Base-by-base conservation (phyloP, 2,113 vertebrate species). In the Mionectes macconnelli region DNA sequence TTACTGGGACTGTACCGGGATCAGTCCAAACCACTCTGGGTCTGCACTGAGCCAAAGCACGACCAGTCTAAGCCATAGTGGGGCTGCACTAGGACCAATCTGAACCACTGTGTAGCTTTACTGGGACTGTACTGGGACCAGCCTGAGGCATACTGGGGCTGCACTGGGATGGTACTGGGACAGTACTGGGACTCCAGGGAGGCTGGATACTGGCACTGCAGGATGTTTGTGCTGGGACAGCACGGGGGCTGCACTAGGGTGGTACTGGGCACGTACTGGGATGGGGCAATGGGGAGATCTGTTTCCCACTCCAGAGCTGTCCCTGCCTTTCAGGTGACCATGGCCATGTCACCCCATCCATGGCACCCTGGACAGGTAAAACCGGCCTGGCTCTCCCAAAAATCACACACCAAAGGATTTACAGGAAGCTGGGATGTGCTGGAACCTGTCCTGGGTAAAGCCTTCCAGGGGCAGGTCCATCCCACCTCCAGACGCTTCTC, bases 271-370 rank as follows among this genome's bases (percentile, higher is more conserved):
- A 33, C 4, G 1, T 3, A 27, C 12, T 0, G 7, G 24, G 24
- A 9, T 2, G 5, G 8, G 50, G 28, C 39, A 40, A 7, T 2
- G 19, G 11, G 33, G 25, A 13, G 12, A 56, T 44, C 8, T 1
- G 1, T 27, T 12, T 53, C 70, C 27, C 18, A 23, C 14, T 44
- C 37, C 2, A 3, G 31, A 57, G 59, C 44, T 33, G 12, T 19
- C 31, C 44, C 42, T 44, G 30, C 25, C 56, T 63, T 62, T 56
- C 49, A 56, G 63, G 17, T 35, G n/a, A 14, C 16, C 19, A 21
- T 19, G 0, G 0, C 15, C 0, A 0, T 22, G 24, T 12, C 78
- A 76, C 16, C n/a, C 2, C 18, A 8, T 27, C 35, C 44, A 19
- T 13, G 49, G 30, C 31, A 10, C 10, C 28, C 40, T 24, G 12